These are phyloP conservation scores for Eidolon dupreanum DNA, from an alignment of 2,797 vertebrate genomes.

Conservation along the genomic window DNA sequence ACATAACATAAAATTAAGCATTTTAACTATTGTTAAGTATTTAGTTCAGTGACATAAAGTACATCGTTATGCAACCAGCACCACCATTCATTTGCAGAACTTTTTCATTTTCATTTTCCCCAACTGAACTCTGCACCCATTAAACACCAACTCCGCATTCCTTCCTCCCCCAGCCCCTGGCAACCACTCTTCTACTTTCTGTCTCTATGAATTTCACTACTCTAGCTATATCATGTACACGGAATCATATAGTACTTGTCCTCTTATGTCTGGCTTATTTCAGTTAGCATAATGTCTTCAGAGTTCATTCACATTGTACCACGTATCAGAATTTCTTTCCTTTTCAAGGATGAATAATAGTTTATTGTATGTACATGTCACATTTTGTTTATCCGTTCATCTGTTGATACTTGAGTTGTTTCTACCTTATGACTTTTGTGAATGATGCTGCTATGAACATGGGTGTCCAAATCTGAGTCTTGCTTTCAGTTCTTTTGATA, in stretches of 20 bases:
- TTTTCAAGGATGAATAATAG: not conserved
- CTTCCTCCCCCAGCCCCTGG: not conserved
- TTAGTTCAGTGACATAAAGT: not conserved
- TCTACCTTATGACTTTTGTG: not conserved
- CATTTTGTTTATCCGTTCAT: not conserved
- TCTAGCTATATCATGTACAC: not conserved
- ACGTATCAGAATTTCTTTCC: not conserved
- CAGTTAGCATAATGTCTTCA: not conserved
- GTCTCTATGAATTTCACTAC: not conserved
- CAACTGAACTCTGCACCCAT: not conserved
- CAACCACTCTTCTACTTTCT: not conserved
- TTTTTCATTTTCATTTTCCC: not conserved
- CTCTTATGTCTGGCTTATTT: not conserved
- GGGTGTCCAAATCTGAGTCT: not conserved
- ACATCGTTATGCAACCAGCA: not conserved
- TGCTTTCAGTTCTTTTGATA: not conserved
- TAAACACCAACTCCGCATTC: too few relatives aligned
- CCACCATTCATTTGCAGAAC: not conserved
- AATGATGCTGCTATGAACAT: not conserved
- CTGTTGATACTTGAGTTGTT: not conserved
- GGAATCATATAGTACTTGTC: not conserved
- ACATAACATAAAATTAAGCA: not conserved
- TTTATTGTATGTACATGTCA: not conserved
- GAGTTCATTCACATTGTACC: not conserved
- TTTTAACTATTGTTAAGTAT: not conserved